Evolutionary conservation across 1,140 invertebrate genomes (phyloP).

Genomic region (Dendroctonus valens): DNA sequence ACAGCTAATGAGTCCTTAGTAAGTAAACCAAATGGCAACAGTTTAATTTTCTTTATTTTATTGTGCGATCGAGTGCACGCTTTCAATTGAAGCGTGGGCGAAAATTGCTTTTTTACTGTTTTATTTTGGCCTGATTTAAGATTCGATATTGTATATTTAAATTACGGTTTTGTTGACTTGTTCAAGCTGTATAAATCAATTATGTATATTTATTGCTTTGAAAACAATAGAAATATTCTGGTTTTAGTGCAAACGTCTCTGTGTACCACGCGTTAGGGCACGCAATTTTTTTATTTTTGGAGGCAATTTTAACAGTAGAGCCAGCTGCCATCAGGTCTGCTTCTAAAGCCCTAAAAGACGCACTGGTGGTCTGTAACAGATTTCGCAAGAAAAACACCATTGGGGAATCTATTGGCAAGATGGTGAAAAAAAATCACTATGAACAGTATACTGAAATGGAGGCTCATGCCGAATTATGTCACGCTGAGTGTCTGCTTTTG

Average conservation of each 20-base stretch:
- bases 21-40: conserved; percentile 33
- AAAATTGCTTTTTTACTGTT: too few species aligned
- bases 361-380: conserved; percentile 73
- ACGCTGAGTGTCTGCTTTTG: conserved; percentile 86
- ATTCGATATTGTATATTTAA: neutral
- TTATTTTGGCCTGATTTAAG: too few species aligned
- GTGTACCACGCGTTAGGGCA: conserved; percentile 92
- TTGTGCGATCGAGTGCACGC: too few species aligned
- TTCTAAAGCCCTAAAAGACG: conserved; percentile 68
- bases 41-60: too few species aligned
- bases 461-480: conserved; percentile 92
- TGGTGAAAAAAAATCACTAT: conserved; percentile 77
- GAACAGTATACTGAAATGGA: conserved; percentile 76
- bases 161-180: neutral
- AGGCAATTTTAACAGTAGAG: conserved; percentile 92
- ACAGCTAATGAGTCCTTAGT: conserved; percentile 73
- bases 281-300: conserved; percentile 85
- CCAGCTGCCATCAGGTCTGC: conserved; percentile 73
- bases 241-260: conserved; percentile 72
- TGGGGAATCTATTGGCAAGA: conserved; percentile 76
- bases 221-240: neutral
- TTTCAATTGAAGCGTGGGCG: too few species aligned
- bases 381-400: conserved; percentile 71
- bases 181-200: neutral
- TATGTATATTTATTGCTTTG: neutral